phyloP scores from a whole-genome alignment of 2,797 vertebrate species.

The Channa striata region DNA sequence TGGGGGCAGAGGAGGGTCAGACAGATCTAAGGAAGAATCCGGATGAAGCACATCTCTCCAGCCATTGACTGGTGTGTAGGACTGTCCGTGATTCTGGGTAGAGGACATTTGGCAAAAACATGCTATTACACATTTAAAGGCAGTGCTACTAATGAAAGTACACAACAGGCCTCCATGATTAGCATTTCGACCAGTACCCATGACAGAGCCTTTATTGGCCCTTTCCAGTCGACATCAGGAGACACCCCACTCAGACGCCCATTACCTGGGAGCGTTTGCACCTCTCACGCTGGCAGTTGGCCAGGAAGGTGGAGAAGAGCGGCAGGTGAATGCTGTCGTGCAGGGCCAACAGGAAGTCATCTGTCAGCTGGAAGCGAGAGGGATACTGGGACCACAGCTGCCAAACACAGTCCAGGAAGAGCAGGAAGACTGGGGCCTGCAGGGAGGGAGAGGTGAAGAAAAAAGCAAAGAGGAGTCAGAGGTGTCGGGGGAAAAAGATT shows the following conservation, averaged over 20 bases:
- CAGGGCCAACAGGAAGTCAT: slow-evolving; percentile 90
- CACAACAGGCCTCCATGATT: not conserved
- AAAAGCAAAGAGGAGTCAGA: not conserved
- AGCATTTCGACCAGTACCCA: too few relatives aligned
- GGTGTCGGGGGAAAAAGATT: not conserved
- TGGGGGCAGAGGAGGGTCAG: slow-evolving; percentile 79
- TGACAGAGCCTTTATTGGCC: not conserved
- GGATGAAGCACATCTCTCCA: slow-evolving; percentile 79
- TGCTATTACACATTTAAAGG: not conserved
- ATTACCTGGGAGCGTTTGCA: slow-evolving; percentile 83
- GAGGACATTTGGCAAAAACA: not conserved
- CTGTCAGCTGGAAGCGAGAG: slow-evolving; percentile 90
- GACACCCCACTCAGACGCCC: slow-evolving; percentile 2
- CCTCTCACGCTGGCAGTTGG: slow-evolving; percentile 91
- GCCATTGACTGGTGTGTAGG: slow-evolving; percentile 83
- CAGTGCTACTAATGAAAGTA: not conserved
- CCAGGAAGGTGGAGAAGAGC: slow-evolving; percentile 91
- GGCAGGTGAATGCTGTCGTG: slow-evolving; percentile 91
- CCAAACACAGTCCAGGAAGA: slow-evolving; percentile 96
- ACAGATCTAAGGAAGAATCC: slow-evolving; percentile 74
- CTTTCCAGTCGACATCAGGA: not conserved
- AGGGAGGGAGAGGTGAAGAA: not conserved
- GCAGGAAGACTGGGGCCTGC: slow-evolving; percentile 93
- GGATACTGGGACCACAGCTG: slow-evolving; percentile 92
- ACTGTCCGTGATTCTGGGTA: slow-evolving; percentile 81